These are phyloP conservation scores for Heliconius hewitsoni DNA, from an alignment of 1,140 invertebrate genomes.

Conservation along the genomic window DNA sequence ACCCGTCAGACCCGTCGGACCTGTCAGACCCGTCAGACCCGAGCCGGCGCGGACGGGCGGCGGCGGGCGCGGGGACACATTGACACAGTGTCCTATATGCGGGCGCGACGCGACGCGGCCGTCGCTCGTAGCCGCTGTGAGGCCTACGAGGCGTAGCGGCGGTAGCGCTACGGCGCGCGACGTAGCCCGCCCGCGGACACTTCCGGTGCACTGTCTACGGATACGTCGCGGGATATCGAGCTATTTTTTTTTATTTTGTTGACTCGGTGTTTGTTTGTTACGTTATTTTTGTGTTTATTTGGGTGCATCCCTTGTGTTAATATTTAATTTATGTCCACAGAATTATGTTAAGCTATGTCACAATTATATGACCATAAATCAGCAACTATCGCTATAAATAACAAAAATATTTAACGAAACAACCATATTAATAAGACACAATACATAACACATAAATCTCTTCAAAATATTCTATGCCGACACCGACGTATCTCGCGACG, in stretches of 20 bases:
- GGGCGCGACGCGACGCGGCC: constrained; percentile 57
- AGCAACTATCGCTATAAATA: neutral
- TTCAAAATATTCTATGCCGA: neutral
- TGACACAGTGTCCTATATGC: constrained; percentile 70
- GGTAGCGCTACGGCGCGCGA: constrained; percentile 64
- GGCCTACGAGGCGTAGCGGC: constrained; percentile 72
- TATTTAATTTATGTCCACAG: too few species aligned
- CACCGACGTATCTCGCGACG: constrained; percentile 43
- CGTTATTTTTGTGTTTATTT: neutral
- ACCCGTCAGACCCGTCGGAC: too few species aligned
- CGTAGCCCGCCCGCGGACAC: constrained; percentile 51
- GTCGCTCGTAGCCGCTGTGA: constrained; percentile 65
- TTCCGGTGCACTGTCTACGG: constrained; percentile 60
- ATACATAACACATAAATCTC: neutral
- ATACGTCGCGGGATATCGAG: constrained; percentile 50
- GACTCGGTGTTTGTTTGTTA: neutral
- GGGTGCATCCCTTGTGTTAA: neutral
- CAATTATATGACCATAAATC: too few species aligned
- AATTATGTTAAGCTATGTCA: too few species aligned
- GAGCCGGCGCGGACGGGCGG: neutral
- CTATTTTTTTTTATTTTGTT: neutral
- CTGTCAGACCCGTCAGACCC: constrained; percentile 8
- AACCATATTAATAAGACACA: neutral
- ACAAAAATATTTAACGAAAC: neutral
- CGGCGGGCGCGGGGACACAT: constrained; percentile 29